phyloP scores from a whole-genome alignment of 1,140 invertebrate species.

The Hyles vespertilio region DNA sequence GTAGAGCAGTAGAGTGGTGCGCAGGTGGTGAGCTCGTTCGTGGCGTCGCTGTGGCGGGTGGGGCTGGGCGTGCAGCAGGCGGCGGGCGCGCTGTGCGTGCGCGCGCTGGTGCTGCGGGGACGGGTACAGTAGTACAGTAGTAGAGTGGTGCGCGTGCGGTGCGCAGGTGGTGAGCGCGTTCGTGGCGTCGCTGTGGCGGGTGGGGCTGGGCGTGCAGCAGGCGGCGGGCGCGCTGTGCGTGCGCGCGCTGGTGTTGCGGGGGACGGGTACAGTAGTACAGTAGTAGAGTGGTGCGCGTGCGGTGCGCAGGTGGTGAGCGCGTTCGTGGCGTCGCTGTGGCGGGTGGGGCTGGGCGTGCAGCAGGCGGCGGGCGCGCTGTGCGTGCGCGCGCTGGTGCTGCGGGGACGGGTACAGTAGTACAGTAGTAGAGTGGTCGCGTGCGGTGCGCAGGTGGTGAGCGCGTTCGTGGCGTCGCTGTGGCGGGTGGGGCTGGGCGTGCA shows the following conservation, averaged over 20 bases:
- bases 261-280: no score
- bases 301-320: slow-evolving; percentile 46
- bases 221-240: not conserved
- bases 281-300: no score
- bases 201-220: slow-evolving; percentile 21
- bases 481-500: slow-evolving; percentile 36
- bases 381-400: not conserved
- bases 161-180: slow-evolving; percentile 54
- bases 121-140: no score
- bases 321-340: slow-evolving; percentile 53
- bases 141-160: no score
- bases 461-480: slow-evolving; percentile 51
- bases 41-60: slow-evolving; percentile 47
- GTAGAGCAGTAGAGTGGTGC: no score
- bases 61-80: slow-evolving; percentile 19
- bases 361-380: not conserved
- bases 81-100: not conserved
- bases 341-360: slow-evolving; percentile 24
- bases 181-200: slow-evolving; percentile 47
- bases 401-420: not conserved
- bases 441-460: slow-evolving; percentile 44
- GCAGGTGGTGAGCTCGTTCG: slow-evolving; percentile 55
- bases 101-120: not conserved
- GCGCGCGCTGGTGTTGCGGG: not conserved
- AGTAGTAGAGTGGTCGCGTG: no score